phyloP scores from a whole-genome alignment of 2,888 invertebrate genomes.

The Apodemia duryi region DNA sequence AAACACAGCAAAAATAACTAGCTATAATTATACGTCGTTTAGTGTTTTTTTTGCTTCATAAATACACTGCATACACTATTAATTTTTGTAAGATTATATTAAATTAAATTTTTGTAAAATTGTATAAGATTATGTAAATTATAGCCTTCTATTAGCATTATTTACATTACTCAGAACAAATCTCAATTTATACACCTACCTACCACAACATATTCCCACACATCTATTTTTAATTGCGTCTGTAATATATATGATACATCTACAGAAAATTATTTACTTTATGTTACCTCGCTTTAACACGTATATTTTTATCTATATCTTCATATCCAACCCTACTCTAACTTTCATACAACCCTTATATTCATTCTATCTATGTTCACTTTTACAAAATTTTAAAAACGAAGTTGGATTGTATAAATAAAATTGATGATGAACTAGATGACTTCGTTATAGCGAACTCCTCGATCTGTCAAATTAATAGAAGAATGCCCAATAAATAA shows the following conservation, averaged over 20 bases:
- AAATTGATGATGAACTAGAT: background rate
- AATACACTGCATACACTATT: background rate
- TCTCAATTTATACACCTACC: too few relatives aligned
- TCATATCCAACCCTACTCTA: background rate
- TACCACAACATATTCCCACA: too few relatives aligned
- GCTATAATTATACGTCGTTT: background rate
- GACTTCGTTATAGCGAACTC: background rate
- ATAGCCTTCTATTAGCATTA: too few relatives aligned
- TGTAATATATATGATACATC: too few relatives aligned
- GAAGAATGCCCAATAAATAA: background rate
- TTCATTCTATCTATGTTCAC: background rate
- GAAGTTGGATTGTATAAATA: background rate
- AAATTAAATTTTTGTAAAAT: too few relatives aligned
- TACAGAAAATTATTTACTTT: too few relatives aligned
- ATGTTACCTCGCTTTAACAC: too few relatives aligned
- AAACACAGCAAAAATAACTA: background rate
- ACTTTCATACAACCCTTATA: background rate
- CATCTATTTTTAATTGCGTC: too few relatives aligned
- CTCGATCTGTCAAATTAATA: background rate
- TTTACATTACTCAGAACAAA: too few relatives aligned
- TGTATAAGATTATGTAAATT: too few relatives aligned
- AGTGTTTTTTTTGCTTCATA: background rate
- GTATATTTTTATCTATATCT: background rate
- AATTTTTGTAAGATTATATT: background rate
- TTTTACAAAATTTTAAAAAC: background rate